A percentile compares a stretch with the other conserved stretches of the same genome.
Conservation (phyloP, 2,797 vertebrate genomes). For the Linurgus olivaceus region DNA sequence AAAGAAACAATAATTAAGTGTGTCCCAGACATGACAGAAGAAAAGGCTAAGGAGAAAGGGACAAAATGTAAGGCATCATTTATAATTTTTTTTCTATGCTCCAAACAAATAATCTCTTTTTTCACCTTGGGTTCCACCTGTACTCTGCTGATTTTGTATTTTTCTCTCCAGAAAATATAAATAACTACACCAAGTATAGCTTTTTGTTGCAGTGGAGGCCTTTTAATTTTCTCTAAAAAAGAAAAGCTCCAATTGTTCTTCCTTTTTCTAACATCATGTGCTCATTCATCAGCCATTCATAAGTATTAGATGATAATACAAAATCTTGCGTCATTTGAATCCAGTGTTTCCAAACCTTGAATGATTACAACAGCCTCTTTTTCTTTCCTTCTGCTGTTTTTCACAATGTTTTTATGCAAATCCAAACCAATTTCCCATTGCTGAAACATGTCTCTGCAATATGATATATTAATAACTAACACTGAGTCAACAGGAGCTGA, state of each 20-base stretch:
- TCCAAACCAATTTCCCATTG: not conserved
- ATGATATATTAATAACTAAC: not conserved
- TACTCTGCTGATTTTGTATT: not conserved
- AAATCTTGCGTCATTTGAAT: not conserved
- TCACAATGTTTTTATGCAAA: not conserved
- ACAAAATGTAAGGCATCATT: not conserved
- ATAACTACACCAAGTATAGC: not conserved
- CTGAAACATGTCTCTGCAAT: not conserved
- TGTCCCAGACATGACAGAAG: not conserved
- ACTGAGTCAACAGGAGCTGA: not conserved
- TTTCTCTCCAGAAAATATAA: not conserved
- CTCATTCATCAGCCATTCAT: not conserved
- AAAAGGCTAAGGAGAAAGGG: not conserved
- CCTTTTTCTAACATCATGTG: not conserved
- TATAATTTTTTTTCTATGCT: not conserved
- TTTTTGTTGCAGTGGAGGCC: not conserved
- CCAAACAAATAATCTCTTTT: not conserved
- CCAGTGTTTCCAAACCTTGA: not conserved
- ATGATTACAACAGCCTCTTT: not conserved
- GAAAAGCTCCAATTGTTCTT: rapidly evolving
- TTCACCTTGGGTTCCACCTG: not conserved
- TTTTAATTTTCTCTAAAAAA: not conserved
- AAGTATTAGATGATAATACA: not conserved
- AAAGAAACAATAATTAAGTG: not conserved
- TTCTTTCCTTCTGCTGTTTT: not conserved